Conservation (phyloP, 2,113 vertebrate genomes). For the Solenodon paradoxus region DNA sequence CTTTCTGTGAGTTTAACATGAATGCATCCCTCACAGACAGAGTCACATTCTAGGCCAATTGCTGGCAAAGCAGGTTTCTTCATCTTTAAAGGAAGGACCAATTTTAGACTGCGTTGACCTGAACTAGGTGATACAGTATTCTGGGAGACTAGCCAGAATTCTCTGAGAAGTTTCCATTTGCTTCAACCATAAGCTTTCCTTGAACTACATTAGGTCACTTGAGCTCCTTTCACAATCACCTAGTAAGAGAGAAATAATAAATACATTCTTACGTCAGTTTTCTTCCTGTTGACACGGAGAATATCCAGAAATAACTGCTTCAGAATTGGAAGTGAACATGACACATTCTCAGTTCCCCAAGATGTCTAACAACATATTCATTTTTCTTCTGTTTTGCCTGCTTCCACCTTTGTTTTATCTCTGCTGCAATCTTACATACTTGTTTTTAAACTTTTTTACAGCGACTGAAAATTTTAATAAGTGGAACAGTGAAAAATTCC, state of each 20-base stretch:
- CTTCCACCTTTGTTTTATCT: not conserved
- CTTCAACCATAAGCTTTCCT: constrained; percentile 35
- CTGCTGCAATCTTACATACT: not conserved
- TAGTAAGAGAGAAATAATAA: not conserved
- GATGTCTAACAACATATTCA: not conserved
- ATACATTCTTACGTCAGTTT: not conserved
- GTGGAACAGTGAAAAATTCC: not conserved
- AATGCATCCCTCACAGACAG: not conserved
- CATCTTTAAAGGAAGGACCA: constrained; percentile 28
- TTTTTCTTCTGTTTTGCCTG: not conserved
- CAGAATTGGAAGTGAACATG: not conserved
- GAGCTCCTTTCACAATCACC: constrained; percentile 1
- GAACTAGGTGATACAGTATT: constrained; percentile 1
- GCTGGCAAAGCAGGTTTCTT: constrained; percentile 10
- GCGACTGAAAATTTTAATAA: not conserved
- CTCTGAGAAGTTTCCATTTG: not conserved
- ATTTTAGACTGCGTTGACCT: not conserved
- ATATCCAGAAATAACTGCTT: not conserved
- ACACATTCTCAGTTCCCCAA: not conserved
- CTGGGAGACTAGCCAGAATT: constrained; percentile 46
- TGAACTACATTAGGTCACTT: constrained; percentile 32
- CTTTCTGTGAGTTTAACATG: not conserved
- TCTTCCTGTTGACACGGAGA: not conserved
- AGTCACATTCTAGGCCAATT: constrained; percentile 4
- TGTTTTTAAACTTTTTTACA: not conserved